These are phyloP conservation scores for Dolichomitus sp. DNA, from an alignment of 2,888 invertebrate genomes.

Conservation along the genomic window DNA sequence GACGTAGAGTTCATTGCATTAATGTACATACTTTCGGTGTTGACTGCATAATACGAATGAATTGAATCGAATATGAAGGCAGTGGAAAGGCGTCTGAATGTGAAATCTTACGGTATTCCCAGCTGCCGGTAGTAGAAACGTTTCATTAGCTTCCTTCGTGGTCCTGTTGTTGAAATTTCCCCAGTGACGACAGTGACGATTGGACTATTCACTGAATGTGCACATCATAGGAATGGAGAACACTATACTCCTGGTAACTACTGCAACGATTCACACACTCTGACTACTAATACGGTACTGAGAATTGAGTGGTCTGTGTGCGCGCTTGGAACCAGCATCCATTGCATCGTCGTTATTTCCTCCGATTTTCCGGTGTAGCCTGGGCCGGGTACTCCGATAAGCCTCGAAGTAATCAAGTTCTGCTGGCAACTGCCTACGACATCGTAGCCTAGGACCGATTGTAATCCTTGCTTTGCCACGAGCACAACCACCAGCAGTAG, in stretches of 20 bases:
- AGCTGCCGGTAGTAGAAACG: constrained; percentile 22
- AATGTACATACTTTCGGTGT: neutral
- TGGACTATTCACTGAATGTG: constrained; percentile 31
- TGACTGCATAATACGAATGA: constrained; percentile 1
- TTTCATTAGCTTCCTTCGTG: constrained; percentile 35
- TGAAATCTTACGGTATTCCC: constrained; percentile 28
- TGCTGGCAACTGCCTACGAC: constrained; percentile 77
- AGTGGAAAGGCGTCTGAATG: neutral
- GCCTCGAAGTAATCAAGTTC: constrained; percentile 80
- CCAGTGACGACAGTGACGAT: constrained; percentile 36
- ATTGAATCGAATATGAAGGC: constrained; percentile 10
- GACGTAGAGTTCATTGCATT: neutral
- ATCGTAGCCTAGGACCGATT: constrained; percentile 68
- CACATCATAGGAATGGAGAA: constrained; percentile 9
- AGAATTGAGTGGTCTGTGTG: constrained; percentile 8
- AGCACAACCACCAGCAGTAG: constrained; percentile 38
- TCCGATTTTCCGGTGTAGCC: constrained; percentile 78
- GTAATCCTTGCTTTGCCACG: constrained; percentile 63
- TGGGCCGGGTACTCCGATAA: constrained; percentile 74
- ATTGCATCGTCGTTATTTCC: constrained; percentile 65
- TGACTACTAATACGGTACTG: constrained; percentile 20
- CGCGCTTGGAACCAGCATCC: constrained; percentile 25
- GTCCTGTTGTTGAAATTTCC: constrained; percentile 57
- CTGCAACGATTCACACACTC: constrained; percentile 19
- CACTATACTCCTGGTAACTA: neutral